Base-by-base conservation (phyloP, 2,797 vertebrate genomes). In the Paguma larvata region DNA sequence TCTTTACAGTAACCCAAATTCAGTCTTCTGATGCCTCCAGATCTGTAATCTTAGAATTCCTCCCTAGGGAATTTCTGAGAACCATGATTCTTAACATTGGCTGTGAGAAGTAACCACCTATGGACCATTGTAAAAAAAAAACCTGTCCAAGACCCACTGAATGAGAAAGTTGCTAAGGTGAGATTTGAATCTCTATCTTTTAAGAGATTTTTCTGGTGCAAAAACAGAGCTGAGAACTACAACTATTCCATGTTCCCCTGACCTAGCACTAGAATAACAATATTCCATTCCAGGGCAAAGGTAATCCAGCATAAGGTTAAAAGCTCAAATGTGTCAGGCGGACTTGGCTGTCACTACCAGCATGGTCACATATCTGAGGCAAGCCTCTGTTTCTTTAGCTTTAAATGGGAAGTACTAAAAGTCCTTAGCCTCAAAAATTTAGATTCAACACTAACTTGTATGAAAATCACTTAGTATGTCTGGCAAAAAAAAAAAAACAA, bases 1-100 rank as follows among this genome's bases (percentile, higher is more conserved):
- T 91, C 86, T 90, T 97, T 82, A 92, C 7, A 89, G 85, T 79
- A 95, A 68, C 88, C 30, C 75, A 94, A 88, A 89, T 94, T 95
- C 67, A 95, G 59, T 92, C 63, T 97, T 94, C 73, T 95, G 38
- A 87, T 82, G 38, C 2, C 77, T 32, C 92, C 14, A 94, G 63
- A 70, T 80, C 53, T 93, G 27, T 89, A 94, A 78, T 77, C 14
- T 96, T 97, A 38, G n/a, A 91, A 89, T 78, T 82, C 41, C 1
- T 93, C 67, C 32, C 65, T 56, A 85, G 1, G 23, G 51, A 92
- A 62, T 84, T 89, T 95, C 91, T 95, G 86, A 91, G 73, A 91
- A 83, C 46, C 27, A 89, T 18, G 18, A 77, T 79, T 96, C n/a
- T 94, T 41, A 95, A 84, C 19, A 85, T 32, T 72, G 32, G 67